Base-by-base conservation (phyloP, 53 echinoderm and acorn worm species). In the Antedon mediterranea region DNA sequence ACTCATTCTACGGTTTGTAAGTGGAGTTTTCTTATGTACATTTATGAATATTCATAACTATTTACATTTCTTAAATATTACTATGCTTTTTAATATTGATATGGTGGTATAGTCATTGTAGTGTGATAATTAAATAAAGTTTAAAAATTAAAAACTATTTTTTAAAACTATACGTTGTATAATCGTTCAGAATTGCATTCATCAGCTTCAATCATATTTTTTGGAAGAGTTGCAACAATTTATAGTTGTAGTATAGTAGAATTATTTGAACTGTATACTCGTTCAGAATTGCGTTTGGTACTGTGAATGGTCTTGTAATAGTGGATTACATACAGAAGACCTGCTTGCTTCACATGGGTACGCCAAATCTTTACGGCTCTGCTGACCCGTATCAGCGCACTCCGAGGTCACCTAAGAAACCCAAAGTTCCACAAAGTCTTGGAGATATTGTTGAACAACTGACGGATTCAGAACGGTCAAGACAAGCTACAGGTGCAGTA, bases 331-430 rank as follows among this genome's bases (percentile, higher is more conserved):
- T 92, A 43, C 97, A 97, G 86, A 92, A 89, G 77, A 89, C 88
- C 7, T 92, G 97, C 57, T 82, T 97, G 28, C 84, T 97, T 32
- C 92, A 92, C 84, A 97, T 97, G 97, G 97, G 97, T 43, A 95
- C 95, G 31, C 97, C 97, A 27, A 92, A 97, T 82, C 91, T 97
- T 76, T 97, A 97, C 71, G 97, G 97, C 23, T 97, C 97, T 34
- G 92, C 92, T 18, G 97, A 97, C 78, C 97, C 97, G 43, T 97
- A 97, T 85, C 92, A 92, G 80, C 87, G 97, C 44, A 97, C 97
- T 26, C 97, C 97, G 32, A 41, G 97, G 73, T 97, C 97, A 28
- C 97, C 97, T 0, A 97, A 92, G 92, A 97, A 91, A 82, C 92
- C 83, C 84, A 89, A 90, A 79, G 57, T 57, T 57, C 84, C 92